Evolutionary conservation across 2,113 vertebrate species (phyloP).

Genomic region (Hyaena hyaena): DNA sequence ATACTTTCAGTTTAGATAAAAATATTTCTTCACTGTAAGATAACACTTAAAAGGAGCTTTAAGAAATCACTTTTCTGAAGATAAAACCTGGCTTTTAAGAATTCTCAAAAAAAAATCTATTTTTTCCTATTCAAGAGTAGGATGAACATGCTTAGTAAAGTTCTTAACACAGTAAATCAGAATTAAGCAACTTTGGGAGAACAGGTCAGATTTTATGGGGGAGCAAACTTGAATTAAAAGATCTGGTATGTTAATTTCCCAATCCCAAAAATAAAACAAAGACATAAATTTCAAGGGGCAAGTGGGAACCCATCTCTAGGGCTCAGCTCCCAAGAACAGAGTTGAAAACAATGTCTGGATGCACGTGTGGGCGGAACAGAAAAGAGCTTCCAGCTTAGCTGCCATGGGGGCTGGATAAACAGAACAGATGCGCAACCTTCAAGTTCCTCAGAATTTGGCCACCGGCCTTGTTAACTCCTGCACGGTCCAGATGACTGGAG

Average conservation of each 20-base stretch:
- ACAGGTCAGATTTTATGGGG: neutral
- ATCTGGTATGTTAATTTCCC: neutral
- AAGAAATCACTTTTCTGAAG: neutral
- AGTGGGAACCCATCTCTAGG: neutral
- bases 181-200: neutral
- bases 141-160: neutral
- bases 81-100: neutral
- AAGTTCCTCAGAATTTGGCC: neutral
- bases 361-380: neutral
- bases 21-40: constrained; percentile 24
- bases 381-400: neutral
- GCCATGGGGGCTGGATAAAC: neutral
- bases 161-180: neutral
- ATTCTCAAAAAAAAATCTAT: too few relatives aligned
- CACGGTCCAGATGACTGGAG: neutral
- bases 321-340: neutral
- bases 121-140: neutral
- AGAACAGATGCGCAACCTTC: neutral
- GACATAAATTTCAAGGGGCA: neutral
- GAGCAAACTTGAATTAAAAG: neutral
- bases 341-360: neutral
- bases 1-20: neutral
- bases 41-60: neutral
- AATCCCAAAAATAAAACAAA: constrained; percentile 22
- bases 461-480: neutral